Conservation (phyloP, 1,140 invertebrate genomes). For the Capitella teleta region DNA sequence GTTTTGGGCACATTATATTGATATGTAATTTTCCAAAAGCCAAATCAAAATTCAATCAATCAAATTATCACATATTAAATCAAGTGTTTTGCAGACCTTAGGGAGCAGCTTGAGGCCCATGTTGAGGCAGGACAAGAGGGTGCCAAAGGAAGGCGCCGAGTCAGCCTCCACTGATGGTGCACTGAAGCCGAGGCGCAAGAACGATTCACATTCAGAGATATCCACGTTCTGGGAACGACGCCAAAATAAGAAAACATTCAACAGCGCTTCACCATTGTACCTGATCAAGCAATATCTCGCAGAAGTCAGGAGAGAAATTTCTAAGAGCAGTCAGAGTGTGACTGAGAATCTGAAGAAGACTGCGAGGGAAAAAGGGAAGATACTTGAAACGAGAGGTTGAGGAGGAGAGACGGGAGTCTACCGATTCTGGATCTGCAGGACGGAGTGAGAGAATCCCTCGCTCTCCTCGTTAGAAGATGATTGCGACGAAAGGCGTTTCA, state of each 20-base stretch:
- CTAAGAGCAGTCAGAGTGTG: constrained; percentile 21
- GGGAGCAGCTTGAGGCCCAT: constrained; percentile 25
- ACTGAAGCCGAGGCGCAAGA: constrained; percentile 28
- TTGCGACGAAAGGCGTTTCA: too few species aligned
- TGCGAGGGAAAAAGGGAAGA: neutral
- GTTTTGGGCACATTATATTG: too few species aligned
- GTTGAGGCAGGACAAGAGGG: constrained; percentile 31
- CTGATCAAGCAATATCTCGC: constrained; percentile 32
- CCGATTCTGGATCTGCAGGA: neutral
- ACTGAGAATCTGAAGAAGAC: constrained; percentile 25
- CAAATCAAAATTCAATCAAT: too few species aligned
- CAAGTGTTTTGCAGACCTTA: too few species aligned
- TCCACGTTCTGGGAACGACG: constrained; percentile 26
- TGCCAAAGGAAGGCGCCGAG: constrained; percentile 28
- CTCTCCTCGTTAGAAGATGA: neutral
- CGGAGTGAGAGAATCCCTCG: neutral
- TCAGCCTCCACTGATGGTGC: constrained; percentile 33
- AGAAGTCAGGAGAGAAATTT: constrained; percentile 33
- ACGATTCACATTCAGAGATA: constrained; percentile 25
- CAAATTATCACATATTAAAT: too few species aligned
- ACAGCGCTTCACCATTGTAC: constrained; percentile 15
- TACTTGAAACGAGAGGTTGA: neutral
- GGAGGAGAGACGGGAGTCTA: neutral
- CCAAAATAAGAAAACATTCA: neutral
- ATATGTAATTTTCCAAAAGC: too few species aligned